A percentile compares a stretch with the other conserved stretches of the same genome.
Evolutionary conservation across 1,140 invertebrate genomes (phyloP).

Genomic region (Ceratitis capitata): DNA sequence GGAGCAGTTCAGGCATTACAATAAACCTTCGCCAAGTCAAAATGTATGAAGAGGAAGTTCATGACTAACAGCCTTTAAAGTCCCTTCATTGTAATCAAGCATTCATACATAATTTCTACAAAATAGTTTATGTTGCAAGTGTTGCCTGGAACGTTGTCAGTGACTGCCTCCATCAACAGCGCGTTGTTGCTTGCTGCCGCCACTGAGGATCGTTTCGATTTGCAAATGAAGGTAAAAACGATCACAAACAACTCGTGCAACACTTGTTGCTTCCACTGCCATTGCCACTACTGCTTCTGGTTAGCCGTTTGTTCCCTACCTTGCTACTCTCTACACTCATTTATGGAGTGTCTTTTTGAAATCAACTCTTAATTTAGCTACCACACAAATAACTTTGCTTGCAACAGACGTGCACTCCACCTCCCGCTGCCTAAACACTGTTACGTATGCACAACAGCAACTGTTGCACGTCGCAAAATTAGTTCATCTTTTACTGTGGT

Average conservation of each 20-base stretch:
- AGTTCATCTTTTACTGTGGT: conserved; percentile 25
- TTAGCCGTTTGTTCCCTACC: background rate
- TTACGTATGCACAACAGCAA: background rate
- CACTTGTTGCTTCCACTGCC: conserved; percentile 1
- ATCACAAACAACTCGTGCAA: background rate
- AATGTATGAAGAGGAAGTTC: background rate
- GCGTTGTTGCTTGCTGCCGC: background rate
- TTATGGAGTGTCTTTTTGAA: background rate
- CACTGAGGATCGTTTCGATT: background rate
- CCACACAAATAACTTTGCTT: background rate
- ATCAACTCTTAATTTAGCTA: background rate
- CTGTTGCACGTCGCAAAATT: conserved; percentile 27
- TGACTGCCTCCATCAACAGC: background rate
- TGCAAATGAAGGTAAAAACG: conserved; percentile 31
- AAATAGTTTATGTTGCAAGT: conserved; percentile 8
- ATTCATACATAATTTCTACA: background rate
- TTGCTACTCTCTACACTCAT: background rate
- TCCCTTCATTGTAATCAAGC: background rate
- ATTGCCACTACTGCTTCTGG: background rate
- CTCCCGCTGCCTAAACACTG: too few species aligned
- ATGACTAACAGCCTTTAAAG: conserved; percentile 26
- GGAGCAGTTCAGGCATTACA: background rate
- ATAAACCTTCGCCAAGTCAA: background rate
- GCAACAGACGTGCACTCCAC: background rate
- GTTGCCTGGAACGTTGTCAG: background rate